Percentiles rank a stretch among this genome's conserved stretches.
phyloP scores from a whole-genome alignment of 2,888 invertebrate species.

The Hydropsyche betteni region DNA sequence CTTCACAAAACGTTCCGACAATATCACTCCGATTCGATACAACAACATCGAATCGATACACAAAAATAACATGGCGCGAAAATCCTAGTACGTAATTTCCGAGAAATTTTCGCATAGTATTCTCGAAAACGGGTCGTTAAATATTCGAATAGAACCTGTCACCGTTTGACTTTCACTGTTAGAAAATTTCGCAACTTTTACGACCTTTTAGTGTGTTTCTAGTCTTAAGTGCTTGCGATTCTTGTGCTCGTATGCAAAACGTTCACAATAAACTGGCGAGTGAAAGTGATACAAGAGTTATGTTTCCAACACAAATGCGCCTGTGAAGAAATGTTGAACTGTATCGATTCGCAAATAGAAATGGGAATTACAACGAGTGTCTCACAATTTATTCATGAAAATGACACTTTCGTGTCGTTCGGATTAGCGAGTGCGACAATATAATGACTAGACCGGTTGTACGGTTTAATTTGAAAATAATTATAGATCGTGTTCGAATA shows the following conservation, averaged over 20 bases:
- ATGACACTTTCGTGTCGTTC: neutral
- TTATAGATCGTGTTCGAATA: no score
- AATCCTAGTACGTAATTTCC: no score
- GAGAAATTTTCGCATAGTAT: no score
- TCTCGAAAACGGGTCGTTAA: neutral
- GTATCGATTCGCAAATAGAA: neutral
- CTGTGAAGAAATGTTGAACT: neutral
- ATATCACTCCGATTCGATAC: no score
- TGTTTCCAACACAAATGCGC: neutral
- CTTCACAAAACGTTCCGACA: no score
- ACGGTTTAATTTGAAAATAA: no score
- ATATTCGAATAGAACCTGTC: neutral
- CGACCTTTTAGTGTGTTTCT: constrained; percentile 8
- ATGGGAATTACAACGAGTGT: constrained; percentile 19
- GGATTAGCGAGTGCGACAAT: neutral
- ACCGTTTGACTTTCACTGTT: constrained; percentile 8
- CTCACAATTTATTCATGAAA: constrained; percentile 5
- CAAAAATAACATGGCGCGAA: no score
- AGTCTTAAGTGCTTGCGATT: no score
- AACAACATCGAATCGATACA: no score
- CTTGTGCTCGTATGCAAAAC: constrained; percentile 4
- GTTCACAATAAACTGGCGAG: neutral
- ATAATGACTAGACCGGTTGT: neutral
- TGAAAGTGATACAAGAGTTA: constrained; percentile 18
- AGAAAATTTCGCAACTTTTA: constrained; percentile 16